A percentile compares a stretch with the other conserved stretches of the same genome.
phyloP scores from a whole-genome alignment of 2,113 vertebrate genomes.

The Nymphicus hollandicus region DNA sequence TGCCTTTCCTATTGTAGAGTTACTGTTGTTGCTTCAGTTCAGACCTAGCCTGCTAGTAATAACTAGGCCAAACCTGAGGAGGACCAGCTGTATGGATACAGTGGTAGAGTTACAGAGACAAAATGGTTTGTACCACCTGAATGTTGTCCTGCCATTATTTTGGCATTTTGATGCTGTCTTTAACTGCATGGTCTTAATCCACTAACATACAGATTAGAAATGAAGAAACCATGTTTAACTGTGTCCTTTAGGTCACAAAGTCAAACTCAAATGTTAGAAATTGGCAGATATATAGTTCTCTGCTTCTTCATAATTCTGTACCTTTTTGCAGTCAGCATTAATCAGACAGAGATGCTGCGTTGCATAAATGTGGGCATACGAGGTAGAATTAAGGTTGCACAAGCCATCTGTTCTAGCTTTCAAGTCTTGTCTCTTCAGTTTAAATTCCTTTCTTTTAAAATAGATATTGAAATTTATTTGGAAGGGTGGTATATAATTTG shows the following conservation, averaged over 20 bases:
- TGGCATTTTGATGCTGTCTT: not conserved
- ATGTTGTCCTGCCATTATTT: not conserved
- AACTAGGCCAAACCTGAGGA: not conserved
- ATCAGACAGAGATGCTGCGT: not conserved
- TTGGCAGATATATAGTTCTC: not conserved
- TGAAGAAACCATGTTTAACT: not conserved
- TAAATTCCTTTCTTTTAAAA: not conserved
- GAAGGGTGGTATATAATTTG: not conserved
- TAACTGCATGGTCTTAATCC: fast-evolving
- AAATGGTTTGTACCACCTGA: not conserved
- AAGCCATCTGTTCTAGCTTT: not conserved
- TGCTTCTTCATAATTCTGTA: not conserved
- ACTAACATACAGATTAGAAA: not conserved
- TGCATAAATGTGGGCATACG: not conserved
- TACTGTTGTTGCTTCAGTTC: not conserved
- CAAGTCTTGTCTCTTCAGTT: not conserved
- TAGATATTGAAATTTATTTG: not conserved
- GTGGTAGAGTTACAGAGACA: not conserved
- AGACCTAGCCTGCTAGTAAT: not conserved
- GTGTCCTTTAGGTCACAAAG: not conserved
- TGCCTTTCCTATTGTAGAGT: not conserved
- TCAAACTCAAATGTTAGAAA: not conserved
- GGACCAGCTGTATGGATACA: not conserved
- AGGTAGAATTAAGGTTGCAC: not conserved
- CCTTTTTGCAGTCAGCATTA: not conserved